Conservation (phyloP, 1,140 invertebrate genomes). For the Planococcus citri region DNA sequence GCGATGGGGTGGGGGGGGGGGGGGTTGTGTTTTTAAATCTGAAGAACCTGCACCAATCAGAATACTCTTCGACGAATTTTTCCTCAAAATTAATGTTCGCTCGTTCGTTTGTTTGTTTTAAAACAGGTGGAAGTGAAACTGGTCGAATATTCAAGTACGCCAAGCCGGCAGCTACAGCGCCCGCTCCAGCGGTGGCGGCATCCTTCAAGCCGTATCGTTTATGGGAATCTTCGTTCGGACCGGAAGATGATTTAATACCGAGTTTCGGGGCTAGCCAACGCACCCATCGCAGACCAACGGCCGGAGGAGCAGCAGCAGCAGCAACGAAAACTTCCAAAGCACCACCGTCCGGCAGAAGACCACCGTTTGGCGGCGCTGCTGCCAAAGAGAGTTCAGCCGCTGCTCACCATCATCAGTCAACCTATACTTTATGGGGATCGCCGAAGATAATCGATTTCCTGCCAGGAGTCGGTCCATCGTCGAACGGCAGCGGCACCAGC, state of each 20-base stretch:
- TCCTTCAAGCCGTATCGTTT: background rate
- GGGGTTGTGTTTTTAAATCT: no score
- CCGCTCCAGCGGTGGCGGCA: background rate
- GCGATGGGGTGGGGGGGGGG: no score
- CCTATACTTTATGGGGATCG: background rate
- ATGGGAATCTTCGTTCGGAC: background rate
- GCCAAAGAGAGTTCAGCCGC: background rate
- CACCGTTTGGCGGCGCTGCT: background rate
- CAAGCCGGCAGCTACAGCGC: no score
- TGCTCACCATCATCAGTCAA: background rate
- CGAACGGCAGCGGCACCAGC: no score
- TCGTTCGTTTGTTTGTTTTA: no score
- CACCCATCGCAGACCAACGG: background rate
- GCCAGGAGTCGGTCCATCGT: background rate
- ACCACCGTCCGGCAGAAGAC: background rate
- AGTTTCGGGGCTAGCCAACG: no score
- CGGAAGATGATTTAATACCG: background rate
- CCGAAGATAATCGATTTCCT: slow-evolving; percentile 1
- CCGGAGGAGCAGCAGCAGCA: no score
- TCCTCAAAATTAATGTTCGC: no score
- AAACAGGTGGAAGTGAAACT: no score
- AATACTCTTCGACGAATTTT: no score
- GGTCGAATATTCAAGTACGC: background rate
- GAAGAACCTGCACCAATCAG: no score
- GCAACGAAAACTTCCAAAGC: no score